Evolutionary conservation across 2,888 invertebrate species (phyloP), one percentile per base, ranked within the genome.

Genomic region (Noctua fimbriata): DNA sequence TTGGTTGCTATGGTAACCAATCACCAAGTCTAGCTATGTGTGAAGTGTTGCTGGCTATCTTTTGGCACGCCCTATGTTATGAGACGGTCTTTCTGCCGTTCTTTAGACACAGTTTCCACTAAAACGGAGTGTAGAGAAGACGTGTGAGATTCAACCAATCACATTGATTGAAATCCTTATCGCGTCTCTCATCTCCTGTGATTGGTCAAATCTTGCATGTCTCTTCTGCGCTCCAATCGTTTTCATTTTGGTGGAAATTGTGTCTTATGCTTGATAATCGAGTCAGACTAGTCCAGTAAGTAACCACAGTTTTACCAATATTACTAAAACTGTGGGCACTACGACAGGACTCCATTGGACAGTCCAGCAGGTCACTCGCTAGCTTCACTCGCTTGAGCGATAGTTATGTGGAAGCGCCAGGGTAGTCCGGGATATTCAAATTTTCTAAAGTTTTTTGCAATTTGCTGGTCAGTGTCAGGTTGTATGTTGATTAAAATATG

Each of bases 1-100:
- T 28, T 63, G 66, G 83, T 81, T 75, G 71, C 81, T 16, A 28
- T 81, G 85, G 86, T 69, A 84, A 73, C 83, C 70, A 36, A 47
- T 18, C 65, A 49, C 36, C 32, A 7, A 63, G n/a, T 78, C 18
- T 63, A 82, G 73, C 85, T 65, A 52, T 67, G 85, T 65, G 63
- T 82, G 69, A 6, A 21, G 69, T 63, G 2, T 77, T 77, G 83
- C 24, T 80, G 12, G 41, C 41, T 41, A 28, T 58, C 1, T 21
- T 78, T n/a, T 52, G 58, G 80, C 69, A 28, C 79, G 84, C 58
- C 32, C 16, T 47, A 12, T 32, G 18, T 52, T 10, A 16, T 14
- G 6, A n/a, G 4, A 21, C 44, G 32, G n/a, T 32, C 4, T 4
- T 49, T 10, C 3, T 28, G 16, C 36, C 36, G 36, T 72, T 21